These are phyloP conservation scores for Apoda limacodes DNA, from an alignment of 2,888 invertebrate species.

Conservation along the genomic window DNA sequence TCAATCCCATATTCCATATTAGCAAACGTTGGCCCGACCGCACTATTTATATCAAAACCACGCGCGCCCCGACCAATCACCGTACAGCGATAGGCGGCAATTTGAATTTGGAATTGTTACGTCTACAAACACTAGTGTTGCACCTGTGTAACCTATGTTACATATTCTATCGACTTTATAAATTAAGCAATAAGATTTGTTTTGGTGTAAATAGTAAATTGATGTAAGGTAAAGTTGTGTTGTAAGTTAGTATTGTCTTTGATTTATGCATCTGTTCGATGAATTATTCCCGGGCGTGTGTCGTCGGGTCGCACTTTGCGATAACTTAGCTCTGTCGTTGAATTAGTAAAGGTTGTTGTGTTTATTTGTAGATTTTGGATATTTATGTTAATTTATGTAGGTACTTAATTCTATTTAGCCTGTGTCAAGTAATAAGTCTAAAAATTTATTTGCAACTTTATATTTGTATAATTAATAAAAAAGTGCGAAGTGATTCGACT, in stretches of 20 bases:
- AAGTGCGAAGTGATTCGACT: too few species aligned
- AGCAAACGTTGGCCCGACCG: slow-evolving; percentile 42
- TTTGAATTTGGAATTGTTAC: slow-evolving; percentile 58
- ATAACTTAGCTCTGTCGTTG: too few species aligned
- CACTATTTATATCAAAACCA: slow-evolving; percentile 63
- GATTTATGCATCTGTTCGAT: slow-evolving; percentile 65
- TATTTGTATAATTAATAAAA: too few species aligned
- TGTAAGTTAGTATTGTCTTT: slow-evolving; percentile 52
- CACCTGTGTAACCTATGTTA: slow-evolving; percentile 5
- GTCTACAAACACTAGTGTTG: slow-evolving; percentile 29
- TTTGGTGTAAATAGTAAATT: too few species aligned
- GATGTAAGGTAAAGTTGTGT: too few species aligned
- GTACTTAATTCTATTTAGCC: too few species aligned
- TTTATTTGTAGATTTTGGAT: too few species aligned
- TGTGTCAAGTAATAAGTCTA: too few species aligned
- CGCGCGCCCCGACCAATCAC: slow-evolving; percentile 63
- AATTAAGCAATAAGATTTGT: slow-evolving; percentile 15
- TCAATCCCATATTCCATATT: slow-evolving; percentile 44
- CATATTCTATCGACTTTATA: slow-evolving; percentile 13
- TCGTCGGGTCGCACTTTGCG: slow-evolving; percentile 44
- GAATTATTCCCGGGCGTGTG: slow-evolving; percentile 53
- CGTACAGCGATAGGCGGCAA: slow-evolving; percentile 52
- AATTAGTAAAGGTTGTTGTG: too few species aligned
- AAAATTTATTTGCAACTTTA: too few species aligned
- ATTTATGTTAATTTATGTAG: too few species aligned